Evolutionary conservation across 2,888 invertebrate species (phyloP).

Genomic region (Meiosimyza platycephala): DNA sequence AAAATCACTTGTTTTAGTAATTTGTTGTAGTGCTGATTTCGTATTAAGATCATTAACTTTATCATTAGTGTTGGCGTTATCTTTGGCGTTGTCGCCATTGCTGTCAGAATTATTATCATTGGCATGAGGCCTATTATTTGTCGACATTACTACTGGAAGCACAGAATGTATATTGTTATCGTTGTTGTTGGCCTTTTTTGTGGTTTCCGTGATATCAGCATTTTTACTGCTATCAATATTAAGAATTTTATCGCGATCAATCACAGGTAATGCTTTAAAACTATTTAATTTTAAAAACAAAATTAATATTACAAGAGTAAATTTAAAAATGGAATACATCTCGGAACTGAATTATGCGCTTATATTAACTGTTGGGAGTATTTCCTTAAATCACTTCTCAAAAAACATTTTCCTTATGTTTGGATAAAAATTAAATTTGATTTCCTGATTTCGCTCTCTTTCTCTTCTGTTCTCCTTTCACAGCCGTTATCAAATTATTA

Average conservation of each 20-base stretch:
- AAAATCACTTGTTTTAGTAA: background rate
- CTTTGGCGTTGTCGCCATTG: constrained; percentile 31
- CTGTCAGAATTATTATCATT: constrained; percentile 17
- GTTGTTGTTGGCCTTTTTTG: constrained; percentile 4
- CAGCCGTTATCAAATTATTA: too few relatives aligned
- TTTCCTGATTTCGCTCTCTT: too few relatives aligned
- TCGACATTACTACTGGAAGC: background rate
- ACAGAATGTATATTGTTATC: constrained; percentile 2
- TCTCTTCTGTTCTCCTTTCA: too few relatives aligned
- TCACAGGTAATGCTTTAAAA: constrained; percentile 40
- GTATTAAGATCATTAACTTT: background rate
- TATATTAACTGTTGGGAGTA: background rate
- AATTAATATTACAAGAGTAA: constrained; percentile 43
- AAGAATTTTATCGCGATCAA: constrained; percentile 35
- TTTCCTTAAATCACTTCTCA: background rate
- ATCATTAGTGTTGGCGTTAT: constrained; percentile 18
- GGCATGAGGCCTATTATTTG: background rate
- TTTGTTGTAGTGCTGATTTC: constrained; percentile 20
- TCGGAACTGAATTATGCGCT: constrained; percentile 13
- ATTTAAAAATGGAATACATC: constrained; percentile 44
- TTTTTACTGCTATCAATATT: background rate
- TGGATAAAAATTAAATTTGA: too few relatives aligned
- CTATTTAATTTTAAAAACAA: constrained; percentile 44
- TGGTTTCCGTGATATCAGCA: background rate
- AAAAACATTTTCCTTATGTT: background rate